A percentile compares a stretch with the other conserved stretches of the same genome.
Conservation (phyloP, 2,113 vertebrate species). For the Tragelaphus scriptus region DNA sequence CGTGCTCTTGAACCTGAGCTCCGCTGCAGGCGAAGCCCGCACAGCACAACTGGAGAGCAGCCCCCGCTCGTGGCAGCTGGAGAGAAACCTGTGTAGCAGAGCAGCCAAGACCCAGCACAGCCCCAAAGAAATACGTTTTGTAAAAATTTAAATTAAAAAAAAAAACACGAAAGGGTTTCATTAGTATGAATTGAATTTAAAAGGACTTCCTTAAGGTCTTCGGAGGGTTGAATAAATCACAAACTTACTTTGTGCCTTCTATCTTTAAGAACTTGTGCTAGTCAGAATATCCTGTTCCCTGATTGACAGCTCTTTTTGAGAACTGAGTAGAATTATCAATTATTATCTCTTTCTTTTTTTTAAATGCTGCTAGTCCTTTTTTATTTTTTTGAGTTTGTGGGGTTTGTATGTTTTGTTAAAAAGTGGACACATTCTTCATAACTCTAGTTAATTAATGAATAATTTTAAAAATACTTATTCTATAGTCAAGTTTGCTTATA, state of each 20-base stretch:
- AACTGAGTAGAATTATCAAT: neutral
- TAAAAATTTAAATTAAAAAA: neutral
- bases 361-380: neutral
- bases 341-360: neutral
- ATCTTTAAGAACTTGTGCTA: neutral
- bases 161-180: neutral
- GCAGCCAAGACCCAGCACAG: neutral
- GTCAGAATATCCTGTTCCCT: constrained; percentile 10
- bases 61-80: neutral
- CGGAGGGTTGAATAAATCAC: constrained; percentile 22
- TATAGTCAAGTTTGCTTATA: neutral
- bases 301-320: constrained; percentile 20
- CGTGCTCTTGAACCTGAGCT: neutral
- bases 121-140: neutral
- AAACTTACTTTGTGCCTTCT: neutral
- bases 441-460: neutral
- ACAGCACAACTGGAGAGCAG: neutral
- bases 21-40: neutral
- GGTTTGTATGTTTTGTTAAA: neutral
- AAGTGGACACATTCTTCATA: neutral
- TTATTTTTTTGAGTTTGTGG: neutral
- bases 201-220: constrained; percentile 38
- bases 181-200: neutral
- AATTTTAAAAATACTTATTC: neutral
- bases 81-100: neutral